Conservation (phyloP, 2,113 vertebrate genomes). For the Callipepla squamata region DNA sequence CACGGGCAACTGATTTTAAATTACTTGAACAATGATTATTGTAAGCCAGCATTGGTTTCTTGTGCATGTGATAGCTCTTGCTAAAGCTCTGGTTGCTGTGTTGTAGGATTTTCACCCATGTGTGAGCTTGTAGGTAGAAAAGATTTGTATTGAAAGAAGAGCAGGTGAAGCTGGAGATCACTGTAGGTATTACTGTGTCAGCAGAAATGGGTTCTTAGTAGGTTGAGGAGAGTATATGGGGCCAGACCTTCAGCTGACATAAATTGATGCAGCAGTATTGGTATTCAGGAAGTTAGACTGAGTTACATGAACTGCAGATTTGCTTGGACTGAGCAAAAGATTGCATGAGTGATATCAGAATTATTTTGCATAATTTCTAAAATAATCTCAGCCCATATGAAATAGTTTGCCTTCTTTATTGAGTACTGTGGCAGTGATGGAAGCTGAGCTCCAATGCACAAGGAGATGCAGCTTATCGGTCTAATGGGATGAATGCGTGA, state of each 20-base stretch:
- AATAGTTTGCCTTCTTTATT: accelerated
- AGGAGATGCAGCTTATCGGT: accelerated
- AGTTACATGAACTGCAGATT: background rate
- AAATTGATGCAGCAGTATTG: background rate
- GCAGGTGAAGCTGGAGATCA: background rate
- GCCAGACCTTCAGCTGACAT: background rate
- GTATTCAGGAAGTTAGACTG: background rate
- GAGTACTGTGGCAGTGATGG: accelerated
- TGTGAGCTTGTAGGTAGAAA: background rate
- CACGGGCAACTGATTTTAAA: slow-evolving; percentile 35
- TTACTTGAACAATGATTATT: slow-evolving; percentile 15
- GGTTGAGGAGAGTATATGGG: background rate
- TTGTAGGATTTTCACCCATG: background rate
- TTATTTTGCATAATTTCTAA: background rate
- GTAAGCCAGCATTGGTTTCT: background rate
- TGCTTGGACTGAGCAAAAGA: background rate
- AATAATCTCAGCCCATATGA: accelerated
- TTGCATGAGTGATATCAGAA: accelerated
- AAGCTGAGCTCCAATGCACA: accelerated
- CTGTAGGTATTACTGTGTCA: background rate
- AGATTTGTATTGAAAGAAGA: background rate
- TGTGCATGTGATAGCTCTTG: background rate
- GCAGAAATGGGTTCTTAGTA: background rate
- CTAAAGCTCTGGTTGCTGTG: background rate
- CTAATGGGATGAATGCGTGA: accelerated